These are phyloP conservation scores for Scaeva pyrastri DNA, from an alignment of 2,888 invertebrate genomes.

Conservation along the genomic window DNA sequence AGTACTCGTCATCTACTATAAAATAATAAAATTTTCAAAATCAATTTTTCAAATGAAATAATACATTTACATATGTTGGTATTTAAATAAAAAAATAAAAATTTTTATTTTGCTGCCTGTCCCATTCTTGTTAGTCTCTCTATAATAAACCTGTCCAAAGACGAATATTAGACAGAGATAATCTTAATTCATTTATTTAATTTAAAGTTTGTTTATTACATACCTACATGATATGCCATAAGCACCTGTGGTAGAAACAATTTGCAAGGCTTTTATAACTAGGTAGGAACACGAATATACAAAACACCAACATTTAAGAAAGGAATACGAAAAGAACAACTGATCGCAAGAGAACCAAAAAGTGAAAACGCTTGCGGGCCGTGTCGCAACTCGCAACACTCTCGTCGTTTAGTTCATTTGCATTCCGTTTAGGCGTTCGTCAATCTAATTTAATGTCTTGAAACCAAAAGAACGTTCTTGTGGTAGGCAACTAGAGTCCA, in stretches of 20 bases:
- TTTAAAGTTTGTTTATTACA: not conserved
- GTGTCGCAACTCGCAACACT: constrained; percentile 2
- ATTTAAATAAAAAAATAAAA: no score
- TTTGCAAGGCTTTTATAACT: not conserved
- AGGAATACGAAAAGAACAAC: not conserved
- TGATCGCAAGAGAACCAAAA: not conserved
- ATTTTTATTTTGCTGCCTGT: no score
- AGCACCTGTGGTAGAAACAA: constrained; percentile 3
- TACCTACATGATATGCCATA: constrained; percentile 9
- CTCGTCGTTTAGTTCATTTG: constrained; percentile 38
- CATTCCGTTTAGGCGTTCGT: constrained; percentile 49
- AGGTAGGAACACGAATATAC: not conserved
- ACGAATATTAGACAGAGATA: not conserved
- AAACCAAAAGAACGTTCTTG: not conserved
- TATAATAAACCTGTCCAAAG: constrained; percentile 14
- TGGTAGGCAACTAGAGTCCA: constrained; percentile 2
- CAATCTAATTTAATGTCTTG: constrained; percentile 24
- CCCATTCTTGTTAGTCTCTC: no score
- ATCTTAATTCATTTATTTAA: constrained; percentile 1
- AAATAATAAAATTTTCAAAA: no score
- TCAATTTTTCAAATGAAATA: no score
- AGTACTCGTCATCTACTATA: no score
- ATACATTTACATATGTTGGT: no score
- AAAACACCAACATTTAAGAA: not conserved
- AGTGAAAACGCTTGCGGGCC: constrained; percentile 18